Conservation (phyloP, 2,797 vertebrate genomes). For the Lepus oiostolus region DNA sequence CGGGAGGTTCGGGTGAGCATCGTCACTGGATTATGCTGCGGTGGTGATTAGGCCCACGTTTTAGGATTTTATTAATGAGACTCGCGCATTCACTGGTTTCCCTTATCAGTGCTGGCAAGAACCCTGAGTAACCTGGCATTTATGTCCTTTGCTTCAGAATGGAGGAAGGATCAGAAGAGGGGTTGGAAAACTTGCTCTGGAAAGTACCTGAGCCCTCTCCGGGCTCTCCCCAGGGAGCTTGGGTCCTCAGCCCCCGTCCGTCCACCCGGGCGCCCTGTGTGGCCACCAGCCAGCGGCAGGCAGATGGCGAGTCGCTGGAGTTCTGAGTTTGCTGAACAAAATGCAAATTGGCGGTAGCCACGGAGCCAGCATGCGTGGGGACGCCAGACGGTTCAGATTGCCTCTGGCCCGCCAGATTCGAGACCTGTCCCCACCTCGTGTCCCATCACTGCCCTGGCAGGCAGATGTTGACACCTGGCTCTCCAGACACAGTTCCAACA, state of each 20-base stretch:
- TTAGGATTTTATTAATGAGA: conserved; percentile 75
- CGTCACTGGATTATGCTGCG: conserved; percentile 67
- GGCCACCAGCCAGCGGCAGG: neutral
- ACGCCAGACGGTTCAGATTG: neutral
- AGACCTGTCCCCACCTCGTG: neutral
- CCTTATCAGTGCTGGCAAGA: conserved; percentile 67
- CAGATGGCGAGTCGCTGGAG: neutral
- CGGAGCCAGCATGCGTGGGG: neutral
- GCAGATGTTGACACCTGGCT: neutral
- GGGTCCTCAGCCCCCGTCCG: neutral
- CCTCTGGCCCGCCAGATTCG: neutral
- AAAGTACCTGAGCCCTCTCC: neutral
- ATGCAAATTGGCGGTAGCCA: neutral
- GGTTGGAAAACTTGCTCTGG: neutral
- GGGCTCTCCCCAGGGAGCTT: neutral
- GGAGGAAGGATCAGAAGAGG: conserved; percentile 14
- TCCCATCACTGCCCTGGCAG: neutral
- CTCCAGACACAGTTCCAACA: neutral
- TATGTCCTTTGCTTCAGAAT: conserved; percentile 42
- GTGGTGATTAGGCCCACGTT: conserved; percentile 69
- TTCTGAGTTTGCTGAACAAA: neutral
- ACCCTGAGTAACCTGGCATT: neutral
- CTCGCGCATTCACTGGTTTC: conserved; percentile 65
- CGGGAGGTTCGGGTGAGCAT: conserved; percentile 56
- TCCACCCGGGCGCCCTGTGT: neutral